Percentiles rank a stretch among this genome's conserved stretches.
Evolutionary conservation across 2,797 vertebrate genomes (phyloP).

Genomic region (Alcedo quadribrachys): DNA sequence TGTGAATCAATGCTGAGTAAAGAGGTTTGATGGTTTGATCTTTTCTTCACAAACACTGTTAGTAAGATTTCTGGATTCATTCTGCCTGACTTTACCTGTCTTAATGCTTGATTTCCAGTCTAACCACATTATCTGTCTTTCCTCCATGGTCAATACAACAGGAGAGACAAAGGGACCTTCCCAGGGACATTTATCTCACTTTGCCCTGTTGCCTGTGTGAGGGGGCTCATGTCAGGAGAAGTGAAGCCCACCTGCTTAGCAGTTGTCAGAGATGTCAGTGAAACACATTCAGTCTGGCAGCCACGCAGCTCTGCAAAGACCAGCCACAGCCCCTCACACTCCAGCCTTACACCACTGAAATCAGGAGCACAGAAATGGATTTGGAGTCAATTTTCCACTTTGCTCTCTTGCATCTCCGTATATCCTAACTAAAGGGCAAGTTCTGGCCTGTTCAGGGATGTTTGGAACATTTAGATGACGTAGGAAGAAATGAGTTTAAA

Average conservation of each 20-base stretch:
- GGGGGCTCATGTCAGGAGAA: background rate
- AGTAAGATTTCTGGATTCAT: slow-evolving; percentile 8
- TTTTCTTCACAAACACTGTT: background rate
- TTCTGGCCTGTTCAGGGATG: background rate
- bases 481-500: background rate
- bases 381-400: background rate
- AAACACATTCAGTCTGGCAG: background rate
- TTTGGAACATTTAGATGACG: background rate
- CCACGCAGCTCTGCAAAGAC: background rate
- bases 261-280: background rate
- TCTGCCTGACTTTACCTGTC: background rate
- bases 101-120: background rate
- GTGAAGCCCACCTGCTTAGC: slow-evolving; percentile 10
- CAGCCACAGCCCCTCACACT: background rate
- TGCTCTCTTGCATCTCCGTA: background rate
- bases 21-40: background rate
- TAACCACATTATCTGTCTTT: background rate
- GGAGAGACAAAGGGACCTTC: background rate
- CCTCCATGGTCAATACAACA: background rate
- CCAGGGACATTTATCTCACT: background rate
- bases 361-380: background rate
- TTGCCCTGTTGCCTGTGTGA: background rate
- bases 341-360: background rate
- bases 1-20: background rate
- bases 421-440: background rate